Conservation (phyloP, 2,113 vertebrate species). For the Aegithalos caudatus region DNA sequence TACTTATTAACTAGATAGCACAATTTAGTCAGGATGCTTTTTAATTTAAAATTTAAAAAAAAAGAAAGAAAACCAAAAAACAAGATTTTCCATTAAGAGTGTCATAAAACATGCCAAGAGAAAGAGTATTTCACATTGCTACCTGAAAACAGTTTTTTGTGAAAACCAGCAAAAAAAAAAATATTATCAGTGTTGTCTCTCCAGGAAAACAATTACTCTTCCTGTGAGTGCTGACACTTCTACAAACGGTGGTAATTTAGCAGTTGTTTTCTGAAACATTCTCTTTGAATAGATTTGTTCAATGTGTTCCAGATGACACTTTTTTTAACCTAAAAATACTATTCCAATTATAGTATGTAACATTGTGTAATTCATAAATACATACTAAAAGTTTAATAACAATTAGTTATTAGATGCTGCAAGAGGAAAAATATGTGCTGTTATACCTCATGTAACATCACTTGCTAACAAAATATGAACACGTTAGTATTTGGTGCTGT, state of each 20-base stretch:
- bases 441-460: background rate
- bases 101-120: background rate
- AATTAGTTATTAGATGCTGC: background rate
- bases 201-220: background rate
- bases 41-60: background rate
- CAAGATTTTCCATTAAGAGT: background rate
- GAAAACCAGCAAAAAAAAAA: background rate
- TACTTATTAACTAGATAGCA: conserved; percentile 42
- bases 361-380: background rate
- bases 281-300: background rate
- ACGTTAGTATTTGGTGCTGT: background rate
- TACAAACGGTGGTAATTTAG: background rate
- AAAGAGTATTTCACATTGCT: background rate
- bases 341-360: background rate
- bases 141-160: background rate
- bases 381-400: background rate
- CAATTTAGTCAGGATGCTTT: conserved; percentile 10
- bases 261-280: background rate
- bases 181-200: background rate
- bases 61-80: background rate
- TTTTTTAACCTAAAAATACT: background rate
- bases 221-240: background rate
- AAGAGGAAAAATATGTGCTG: background rate
- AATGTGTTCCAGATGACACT: background rate
- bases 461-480: background rate